Evolutionary conservation across 2,113 vertebrate genomes (phyloP).

Genomic region (Connochaetes taurinus): DNA sequence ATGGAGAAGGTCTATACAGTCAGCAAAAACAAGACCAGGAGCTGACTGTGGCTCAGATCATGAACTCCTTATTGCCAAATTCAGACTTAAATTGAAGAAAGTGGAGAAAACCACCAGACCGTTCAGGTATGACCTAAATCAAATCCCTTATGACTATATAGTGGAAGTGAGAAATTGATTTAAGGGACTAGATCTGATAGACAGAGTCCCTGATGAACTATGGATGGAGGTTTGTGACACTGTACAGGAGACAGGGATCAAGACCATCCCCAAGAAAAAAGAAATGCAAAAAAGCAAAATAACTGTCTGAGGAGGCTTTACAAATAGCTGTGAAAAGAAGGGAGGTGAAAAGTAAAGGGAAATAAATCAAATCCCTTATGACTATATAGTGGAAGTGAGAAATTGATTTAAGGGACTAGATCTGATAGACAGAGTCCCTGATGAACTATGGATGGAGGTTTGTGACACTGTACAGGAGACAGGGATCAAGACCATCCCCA

Average conservation of each 20-base stretch:
- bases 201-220: not conserved
- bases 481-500: not conserved
- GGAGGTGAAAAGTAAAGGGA: accelerated
- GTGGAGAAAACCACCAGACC: not conserved
- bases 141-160: not conserved
- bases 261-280: not conserved
- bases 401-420: not conserved
- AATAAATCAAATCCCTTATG: not conserved
- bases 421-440: not conserved
- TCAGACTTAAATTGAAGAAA: not conserved
- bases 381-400: not conserved
- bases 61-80: not conserved
- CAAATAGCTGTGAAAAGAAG: not conserved
- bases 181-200: not conserved
- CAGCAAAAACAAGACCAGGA: not conserved
- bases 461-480: not conserved
- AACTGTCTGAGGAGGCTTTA: not conserved
- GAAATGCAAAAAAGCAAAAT: not conserved
- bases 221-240: accelerated
- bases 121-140: not conserved
- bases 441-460: not conserved
- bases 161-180: not conserved
- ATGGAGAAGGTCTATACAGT: not conserved
- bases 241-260: not conserved
- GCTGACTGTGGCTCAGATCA: not conserved